Conservation (phyloP, 2,888 invertebrate genomes). For the Encarsia formosa region DNA sequence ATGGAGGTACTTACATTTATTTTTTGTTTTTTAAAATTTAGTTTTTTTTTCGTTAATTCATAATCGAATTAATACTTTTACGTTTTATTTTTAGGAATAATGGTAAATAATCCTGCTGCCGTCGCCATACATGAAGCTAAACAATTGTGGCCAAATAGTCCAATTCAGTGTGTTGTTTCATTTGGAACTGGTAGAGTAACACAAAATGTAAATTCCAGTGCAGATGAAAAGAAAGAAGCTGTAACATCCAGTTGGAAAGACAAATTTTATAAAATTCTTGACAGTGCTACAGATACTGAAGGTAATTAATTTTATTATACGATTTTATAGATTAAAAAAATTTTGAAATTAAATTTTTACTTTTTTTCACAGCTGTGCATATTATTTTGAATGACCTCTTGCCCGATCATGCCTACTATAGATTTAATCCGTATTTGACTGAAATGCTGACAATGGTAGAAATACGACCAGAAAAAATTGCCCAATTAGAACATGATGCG, state of each 20-base stretch:
- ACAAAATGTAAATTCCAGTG: slow-evolving; percentile 34
- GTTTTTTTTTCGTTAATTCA: too few relatives aligned
- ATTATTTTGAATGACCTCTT: slow-evolving; percentile 71
- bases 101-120: slow-evolving; percentile 85
- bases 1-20: slow-evolving; percentile 55
- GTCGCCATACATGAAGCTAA: slow-evolving; percentile 85
- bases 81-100: slow-evolving; percentile 66
- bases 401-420: slow-evolving; percentile 69
- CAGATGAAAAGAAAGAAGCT: slow-evolving; percentile 41
- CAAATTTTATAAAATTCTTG: slow-evolving; percentile 75
- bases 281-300: slow-evolving; percentile 85
- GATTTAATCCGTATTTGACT: slow-evolving; percentile 84
- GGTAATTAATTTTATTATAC: slow-evolving; percentile 50
- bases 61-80: not conserved
- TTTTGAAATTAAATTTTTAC: not conserved
- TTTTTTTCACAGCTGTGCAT: slow-evolving; percentile 64
- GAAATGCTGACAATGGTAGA: slow-evolving; percentile 78
- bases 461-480: slow-evolving; percentile 67
- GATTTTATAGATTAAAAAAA: not conserved
- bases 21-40: not conserved
- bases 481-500: slow-evolving; percentile 70
- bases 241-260: slow-evolving; percentile 65
- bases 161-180: slow-evolving; percentile 75
- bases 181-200: slow-evolving; percentile 71
- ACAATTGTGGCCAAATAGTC: slow-evolving; percentile 72